Evolutionary conservation across 2,888 invertebrate genomes (phyloP), one percentile per base, ranked within the genome.

Genomic region (Calameuta pallipes): DNA sequence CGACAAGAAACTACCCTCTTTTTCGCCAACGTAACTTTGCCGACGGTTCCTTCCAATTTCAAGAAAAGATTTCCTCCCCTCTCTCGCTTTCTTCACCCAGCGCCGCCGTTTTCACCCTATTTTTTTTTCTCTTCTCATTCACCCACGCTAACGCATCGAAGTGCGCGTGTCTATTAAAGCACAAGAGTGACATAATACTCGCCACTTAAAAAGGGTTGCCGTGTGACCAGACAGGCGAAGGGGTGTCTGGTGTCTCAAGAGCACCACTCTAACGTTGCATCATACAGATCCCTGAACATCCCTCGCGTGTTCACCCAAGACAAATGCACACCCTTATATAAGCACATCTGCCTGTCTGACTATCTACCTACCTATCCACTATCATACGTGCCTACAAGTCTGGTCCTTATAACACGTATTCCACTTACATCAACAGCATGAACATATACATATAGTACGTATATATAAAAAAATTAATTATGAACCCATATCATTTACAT

Each of bases 161-260:
- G 85, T 83, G 83, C 87, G 86, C 87, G 86, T 88, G 87, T 87
- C 88, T 89, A 87, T 89, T 89, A 87, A 88, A 86, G 85, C 85
- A 79, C 85, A 81, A 86, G 85, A 86, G 89, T 88, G 87, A 88
- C 86, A 88, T 89, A 89, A 89, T 88, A 87, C 89, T 85, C 84
- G 84, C 82, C 84, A 87, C 87, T 89, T 88, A 86, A 84, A 83
- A 83, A 83, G 84, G 85, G 84, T 87, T 86, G 80, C 81, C 83
- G 86, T 86, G 86, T 89, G 88, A 88, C 87, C 87, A 89, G 87
- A 88, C 87, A 84, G 85, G 82, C 85, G 83, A 79, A 87, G 85
- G 88, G 87, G 89, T 88, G 89, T 89, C 89, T 89, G 88, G 84
- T 87, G 88, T 89, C 88, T 89, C 89, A 85, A 89, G 89, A 86